A percentile compares a stretch with the other conserved stretches of the same genome.
Evolutionary conservation across 2,888 invertebrate genomes (phyloP).

Genomic region (Busseola fusca): DNA sequence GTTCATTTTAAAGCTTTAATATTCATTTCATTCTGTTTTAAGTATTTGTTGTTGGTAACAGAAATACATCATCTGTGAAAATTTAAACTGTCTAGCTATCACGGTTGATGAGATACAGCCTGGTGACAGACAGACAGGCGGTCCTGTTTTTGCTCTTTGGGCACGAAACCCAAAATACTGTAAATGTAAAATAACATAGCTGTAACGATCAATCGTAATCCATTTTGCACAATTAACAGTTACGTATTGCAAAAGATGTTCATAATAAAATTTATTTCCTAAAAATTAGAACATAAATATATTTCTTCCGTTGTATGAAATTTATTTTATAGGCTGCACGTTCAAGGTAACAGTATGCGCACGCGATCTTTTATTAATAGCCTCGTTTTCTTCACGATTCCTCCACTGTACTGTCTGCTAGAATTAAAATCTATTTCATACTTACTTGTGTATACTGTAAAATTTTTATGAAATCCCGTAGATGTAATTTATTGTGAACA

Average conservation of each 20-base stretch:
- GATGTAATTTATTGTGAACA: neutral
- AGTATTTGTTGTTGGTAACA: too few species aligned
- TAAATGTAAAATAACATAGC: too few species aligned
- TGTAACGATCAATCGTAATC: neutral
- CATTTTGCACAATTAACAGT: constrained; percentile 8
- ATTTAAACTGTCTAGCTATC: too few species aligned
- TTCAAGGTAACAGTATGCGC: constrained; percentile 27
- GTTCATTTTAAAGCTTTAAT: too few species aligned
- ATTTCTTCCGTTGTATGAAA: constrained; percentile 35
- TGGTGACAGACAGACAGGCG: too few species aligned
- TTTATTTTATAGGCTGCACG: constrained; percentile 18
- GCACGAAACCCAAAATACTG: too few species aligned
- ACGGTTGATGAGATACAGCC: too few species aligned
- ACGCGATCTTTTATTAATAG: constrained; percentile 40
- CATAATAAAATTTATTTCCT: constrained; percentile 11
- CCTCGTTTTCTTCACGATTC: constrained; percentile 15
- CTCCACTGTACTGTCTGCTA: neutral
- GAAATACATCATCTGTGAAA: too few species aligned
- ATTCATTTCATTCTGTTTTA: too few species aligned
- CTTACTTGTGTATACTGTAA: neutral
- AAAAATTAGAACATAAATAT: constrained; percentile 2
- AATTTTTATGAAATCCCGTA: neutral
- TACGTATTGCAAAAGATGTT: neutral
- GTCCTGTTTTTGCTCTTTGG: too few species aligned
- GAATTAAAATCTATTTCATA: neutral